Evolutionary conservation across 2,113 vertebrate species (phyloP), one percentile per base, ranked within the genome.

Genomic region (Apodemus sylvaticus): DNA sequence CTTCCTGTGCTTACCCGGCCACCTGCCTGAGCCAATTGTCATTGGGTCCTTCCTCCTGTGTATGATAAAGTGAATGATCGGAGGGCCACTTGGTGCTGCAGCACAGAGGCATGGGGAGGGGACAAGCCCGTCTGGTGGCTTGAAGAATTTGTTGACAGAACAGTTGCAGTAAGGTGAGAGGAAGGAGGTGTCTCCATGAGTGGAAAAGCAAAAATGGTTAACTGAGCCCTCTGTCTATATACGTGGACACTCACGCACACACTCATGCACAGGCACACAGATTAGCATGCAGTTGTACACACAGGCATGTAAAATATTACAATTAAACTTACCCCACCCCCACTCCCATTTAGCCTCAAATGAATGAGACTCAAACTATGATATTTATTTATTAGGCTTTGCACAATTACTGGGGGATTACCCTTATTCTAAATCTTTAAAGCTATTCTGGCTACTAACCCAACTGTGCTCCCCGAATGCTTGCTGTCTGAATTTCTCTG

Each of bases 51-150:
- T 64, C 12, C 42, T 11, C 42, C 20, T 12, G 0, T 5, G 3
- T 2, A 1, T 5, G 3, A 9, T 34, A 60, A 58, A 90, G 16
- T 17, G 39, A 24, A 55, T 0, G 7, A 29, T 9, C 0, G 1
- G 16, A 73, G 26, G 16, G 29, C 0, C 0, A 8, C 8, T 26
- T 42, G 0, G 20, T 5, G 2, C 42, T 34, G n/a, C 58, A 19
- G 14, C n/a, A 45, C 2, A 55, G 55, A 5, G 29, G 36, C 0
- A 5, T 14, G 13, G 12, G 53, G 81, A 77, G 60, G 16, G 45
- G n/a, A 19, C 20, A n/a, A n/a, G n/a, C 2, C 2, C 71, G 16
- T 45, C 66, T 45, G 53, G 17, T 51, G 3, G 34, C 51, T 12
- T 73, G 36, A 66, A 93, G 79, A 74, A 78, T 51, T 60, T 74